A percentile compares a stretch with the other conserved stretches of the same genome.
Evolutionary conservation across 1,140 invertebrate genomes (phyloP).

Genomic region (Cyphomyrmex costatus): DNA sequence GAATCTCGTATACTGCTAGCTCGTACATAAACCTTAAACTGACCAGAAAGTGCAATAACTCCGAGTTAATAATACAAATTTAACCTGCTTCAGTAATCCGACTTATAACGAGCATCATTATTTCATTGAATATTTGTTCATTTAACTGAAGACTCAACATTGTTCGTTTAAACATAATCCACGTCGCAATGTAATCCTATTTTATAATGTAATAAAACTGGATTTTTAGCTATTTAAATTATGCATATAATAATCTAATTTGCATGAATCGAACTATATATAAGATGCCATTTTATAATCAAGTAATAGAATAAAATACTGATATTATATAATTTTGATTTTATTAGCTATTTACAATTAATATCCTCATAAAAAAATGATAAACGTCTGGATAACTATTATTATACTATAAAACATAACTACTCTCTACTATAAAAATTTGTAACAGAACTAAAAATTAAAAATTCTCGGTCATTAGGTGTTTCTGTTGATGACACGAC

Average conservation of each 20-base stretch:
- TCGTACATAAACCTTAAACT: slow-evolving; percentile 28
- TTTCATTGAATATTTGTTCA: not conserved
- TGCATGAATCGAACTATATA: not conserved
- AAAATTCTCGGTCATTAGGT: not conserved
- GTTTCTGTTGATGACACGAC: not conserved
- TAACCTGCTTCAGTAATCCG: slow-evolving; percentile 13
- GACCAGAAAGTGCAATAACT: not conserved
- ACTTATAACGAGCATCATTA: not conserved
- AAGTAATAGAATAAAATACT: not conserved
- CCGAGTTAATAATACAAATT: not conserved
- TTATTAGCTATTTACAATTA: not conserved
- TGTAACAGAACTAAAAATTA: slow-evolving; percentile 10
- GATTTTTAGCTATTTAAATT: not conserved
- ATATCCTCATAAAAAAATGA: not conserved
- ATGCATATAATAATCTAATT: not conserved
- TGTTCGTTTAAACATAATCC: not conserved
- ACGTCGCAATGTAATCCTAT: not conserved
- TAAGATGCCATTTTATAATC: not conserved
- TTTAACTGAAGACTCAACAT: not conserved
- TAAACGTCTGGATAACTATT: not conserved
- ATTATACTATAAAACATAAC: no score
- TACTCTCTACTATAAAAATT: not conserved
- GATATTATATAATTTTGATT: not conserved
- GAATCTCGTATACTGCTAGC: not conserved
- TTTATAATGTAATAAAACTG: not conserved